phyloP scores from a whole-genome alignment of 2,888 invertebrate genomes.

The Morpho achilles region DNA sequence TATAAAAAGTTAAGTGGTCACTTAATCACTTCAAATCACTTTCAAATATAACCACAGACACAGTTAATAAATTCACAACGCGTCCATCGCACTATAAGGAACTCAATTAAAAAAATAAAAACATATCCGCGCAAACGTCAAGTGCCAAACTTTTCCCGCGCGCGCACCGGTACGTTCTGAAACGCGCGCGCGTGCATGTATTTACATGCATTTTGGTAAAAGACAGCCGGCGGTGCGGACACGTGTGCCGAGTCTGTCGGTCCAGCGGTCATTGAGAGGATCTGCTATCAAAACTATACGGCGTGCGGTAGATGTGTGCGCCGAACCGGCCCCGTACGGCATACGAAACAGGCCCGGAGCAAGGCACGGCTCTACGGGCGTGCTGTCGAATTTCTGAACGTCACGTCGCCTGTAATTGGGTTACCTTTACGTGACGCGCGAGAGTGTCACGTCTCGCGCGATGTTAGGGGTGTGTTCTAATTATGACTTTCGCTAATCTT shows the following conservation, averaged over 20 bases:
- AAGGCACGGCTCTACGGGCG: constrained; percentile 36
- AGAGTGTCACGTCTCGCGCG: constrained; percentile 55
- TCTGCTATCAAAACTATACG: constrained; percentile 67
- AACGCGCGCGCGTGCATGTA: constrained; percentile 53
- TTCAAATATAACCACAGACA: constrained; percentile 16
- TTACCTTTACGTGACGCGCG: constrained; percentile 71
- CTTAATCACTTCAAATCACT: constrained; percentile 16
- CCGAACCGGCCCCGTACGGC: constrained; percentile 61
- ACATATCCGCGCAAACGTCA: constrained; percentile 45
- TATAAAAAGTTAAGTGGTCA: neutral
- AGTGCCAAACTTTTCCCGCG: constrained; percentile 56
- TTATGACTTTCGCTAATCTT: constrained; percentile 62
- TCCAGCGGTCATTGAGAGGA: constrained; percentile 84
- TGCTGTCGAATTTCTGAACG: constrained; percentile 63
- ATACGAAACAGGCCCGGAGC: constrained; percentile 65
- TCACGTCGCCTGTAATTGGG: constrained; percentile 74
- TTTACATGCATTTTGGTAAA: constrained; percentile 65
- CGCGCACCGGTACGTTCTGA: constrained; percentile 44
- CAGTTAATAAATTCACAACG: constrained; percentile 22
- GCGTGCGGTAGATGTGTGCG: constrained; percentile 56
- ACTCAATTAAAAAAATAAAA: constrained; percentile 34
- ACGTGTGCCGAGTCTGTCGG: constrained; percentile 81
- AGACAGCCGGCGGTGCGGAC: constrained; percentile 44
- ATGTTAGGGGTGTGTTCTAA: constrained; percentile 65
- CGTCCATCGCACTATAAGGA: constrained; percentile 12